Conservation (phyloP, 2,113 vertebrate species). For the Hydropotes inermis region DNA sequence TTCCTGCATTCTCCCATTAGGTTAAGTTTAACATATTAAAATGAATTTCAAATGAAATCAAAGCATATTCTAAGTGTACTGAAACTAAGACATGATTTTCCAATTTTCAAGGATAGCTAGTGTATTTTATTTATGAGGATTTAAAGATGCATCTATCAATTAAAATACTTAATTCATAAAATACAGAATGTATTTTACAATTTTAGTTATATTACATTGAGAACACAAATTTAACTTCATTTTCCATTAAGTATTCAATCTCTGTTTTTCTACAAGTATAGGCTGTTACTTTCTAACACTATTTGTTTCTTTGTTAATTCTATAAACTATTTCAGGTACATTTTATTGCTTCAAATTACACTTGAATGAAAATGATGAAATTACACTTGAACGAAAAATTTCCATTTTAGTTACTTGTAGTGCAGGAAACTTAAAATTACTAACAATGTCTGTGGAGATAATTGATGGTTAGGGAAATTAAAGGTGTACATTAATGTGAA, state of each 20-base stretch:
- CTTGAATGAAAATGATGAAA: background rate
- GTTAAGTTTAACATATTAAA: background rate
- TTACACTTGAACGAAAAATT: background rate
- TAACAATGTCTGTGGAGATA: background rate
- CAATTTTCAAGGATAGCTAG: background rate
- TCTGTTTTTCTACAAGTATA: background rate
- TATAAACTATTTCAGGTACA: background rate
- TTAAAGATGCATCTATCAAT: background rate
- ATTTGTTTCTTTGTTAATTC: background rate
- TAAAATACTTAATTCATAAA: background rate
- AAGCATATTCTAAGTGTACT: background rate
- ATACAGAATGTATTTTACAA: background rate
- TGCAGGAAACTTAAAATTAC: background rate
- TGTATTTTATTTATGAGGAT: background rate
- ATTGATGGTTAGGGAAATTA: background rate
- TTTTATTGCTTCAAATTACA: background rate
- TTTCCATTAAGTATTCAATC: background rate
- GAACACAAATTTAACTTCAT: background rate
- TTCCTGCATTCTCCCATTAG: background rate
- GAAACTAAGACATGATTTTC: background rate
- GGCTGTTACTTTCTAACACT: background rate
- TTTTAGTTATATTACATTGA: background rate
- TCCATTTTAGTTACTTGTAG: background rate
- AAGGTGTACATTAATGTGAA: background rate
- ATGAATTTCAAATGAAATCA: background rate